Conservation (phyloP, 2,797 vertebrate genomes). For the Phalanger gymnotis region DNA sequence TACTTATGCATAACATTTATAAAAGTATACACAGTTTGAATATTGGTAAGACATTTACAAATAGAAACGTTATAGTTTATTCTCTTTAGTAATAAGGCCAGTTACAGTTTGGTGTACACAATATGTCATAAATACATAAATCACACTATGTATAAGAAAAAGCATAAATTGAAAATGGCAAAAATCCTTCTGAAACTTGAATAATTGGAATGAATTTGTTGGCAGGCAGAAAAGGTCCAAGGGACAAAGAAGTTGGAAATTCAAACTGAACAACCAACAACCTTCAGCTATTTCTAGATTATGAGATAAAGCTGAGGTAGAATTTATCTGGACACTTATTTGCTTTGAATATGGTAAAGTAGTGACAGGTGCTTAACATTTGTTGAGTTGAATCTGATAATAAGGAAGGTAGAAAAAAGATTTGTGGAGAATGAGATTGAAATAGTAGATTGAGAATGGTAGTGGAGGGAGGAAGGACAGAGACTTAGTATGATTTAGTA, state of each 20-base stretch:
- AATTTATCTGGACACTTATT: background rate
- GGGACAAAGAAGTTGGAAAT: background rate
- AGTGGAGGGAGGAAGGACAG: background rate
- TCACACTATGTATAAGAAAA: background rate
- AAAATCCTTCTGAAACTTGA: background rate
- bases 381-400: background rate
- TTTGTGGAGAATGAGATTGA: background rate
- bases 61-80: background rate
- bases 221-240: background rate
- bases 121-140: background rate
- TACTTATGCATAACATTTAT: background rate
- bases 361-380: background rate
- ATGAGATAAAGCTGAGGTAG: background rate
- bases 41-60: background rate
- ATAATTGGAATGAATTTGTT: background rate
- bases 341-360: background rate
- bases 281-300: background rate
- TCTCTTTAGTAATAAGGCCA: background rate
- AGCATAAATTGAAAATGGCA: background rate
- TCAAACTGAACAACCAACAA: background rate
- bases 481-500: background rate
- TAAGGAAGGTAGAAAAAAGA: background rate
- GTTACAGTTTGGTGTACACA: background rate
- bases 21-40: background rate
- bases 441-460: background rate